Percentiles rank a stretch among this genome's conserved stretches.
Evolutionary conservation across 2,888 invertebrate species (phyloP).

Genomic region (Dynastes hyllus): DNA sequence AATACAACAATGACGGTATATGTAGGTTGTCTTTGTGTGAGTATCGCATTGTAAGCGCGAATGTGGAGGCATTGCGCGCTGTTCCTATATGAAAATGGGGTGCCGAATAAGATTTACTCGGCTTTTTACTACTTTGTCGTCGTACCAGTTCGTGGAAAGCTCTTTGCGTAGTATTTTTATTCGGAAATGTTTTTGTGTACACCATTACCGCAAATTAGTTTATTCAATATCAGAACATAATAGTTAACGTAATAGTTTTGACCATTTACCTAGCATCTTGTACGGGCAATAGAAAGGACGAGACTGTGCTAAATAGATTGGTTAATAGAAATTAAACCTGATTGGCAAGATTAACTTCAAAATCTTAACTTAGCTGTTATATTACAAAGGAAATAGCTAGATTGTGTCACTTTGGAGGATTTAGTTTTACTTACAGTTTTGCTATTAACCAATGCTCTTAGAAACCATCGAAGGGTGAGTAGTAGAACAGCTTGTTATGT

Average conservation of each 20-base stretch:
- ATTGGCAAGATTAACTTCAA: too few species aligned
- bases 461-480: too few species aligned
- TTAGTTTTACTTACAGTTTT: too few species aligned
- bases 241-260: not conserved
- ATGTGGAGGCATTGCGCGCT: slow-evolving; percentile 16
- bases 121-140: slow-evolving; percentile 47
- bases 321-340: too few species aligned
- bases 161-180: slow-evolving; percentile 32
- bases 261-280: too few species aligned
- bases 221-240: slow-evolving; percentile 10
- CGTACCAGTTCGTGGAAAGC: not conserved
- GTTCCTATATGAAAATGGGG: slow-evolving; percentile 43
- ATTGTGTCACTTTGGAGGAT: too few species aligned
- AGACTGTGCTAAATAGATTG: too few species aligned
- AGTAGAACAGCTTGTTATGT: too few species aligned
- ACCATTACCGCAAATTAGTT: slow-evolving; percentile 23
- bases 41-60: slow-evolving; percentile 1
- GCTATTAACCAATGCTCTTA: too few species aligned
- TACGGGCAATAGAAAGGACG: too few species aligned
- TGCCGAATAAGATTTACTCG: slow-evolving; percentile 45
- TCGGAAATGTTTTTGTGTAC: slow-evolving; percentile 17
- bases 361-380: too few species aligned
- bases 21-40: slow-evolving; percentile 10
- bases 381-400: too few species aligned
- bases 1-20: slow-evolving; percentile 17